Evolutionary conservation across 2,888 invertebrate species (phyloP).

Genomic region (Agrochola circellaris): DNA sequence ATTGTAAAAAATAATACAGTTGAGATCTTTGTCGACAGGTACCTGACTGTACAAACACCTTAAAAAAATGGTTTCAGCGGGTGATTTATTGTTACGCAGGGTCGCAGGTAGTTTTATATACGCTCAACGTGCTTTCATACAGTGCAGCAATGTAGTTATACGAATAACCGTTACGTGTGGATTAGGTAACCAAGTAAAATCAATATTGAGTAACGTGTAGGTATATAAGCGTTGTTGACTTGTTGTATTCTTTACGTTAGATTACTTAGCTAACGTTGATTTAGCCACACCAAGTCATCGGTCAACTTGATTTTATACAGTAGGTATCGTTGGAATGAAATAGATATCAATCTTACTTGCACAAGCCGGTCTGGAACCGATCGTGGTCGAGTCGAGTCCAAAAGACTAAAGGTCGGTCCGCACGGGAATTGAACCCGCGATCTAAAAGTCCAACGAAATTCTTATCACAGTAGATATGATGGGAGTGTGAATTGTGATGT

Average conservation of each 20-base stretch:
- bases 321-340: neutral
- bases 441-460: neutral
- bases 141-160: neutral
- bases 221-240: neutral
- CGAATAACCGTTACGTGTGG: neutral
- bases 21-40: neutral
- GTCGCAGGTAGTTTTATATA: constrained; percentile 6
- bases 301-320: neutral
- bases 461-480: neutral
- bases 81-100: constrained; percentile 18
- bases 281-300: neutral
- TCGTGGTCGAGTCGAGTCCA: neutral
- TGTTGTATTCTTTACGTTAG: neutral
- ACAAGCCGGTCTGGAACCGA: neutral
- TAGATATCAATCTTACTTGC: neutral
- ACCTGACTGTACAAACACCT: neutral
- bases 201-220: constrained; percentile 1
- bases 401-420: neutral
- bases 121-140: no score
- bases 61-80: neutral
- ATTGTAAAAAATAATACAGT: constrained; percentile 6
- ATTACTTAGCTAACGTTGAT: neutral
- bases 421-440: constrained; percentile 28
- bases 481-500: neutral
- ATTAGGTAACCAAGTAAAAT: constrained; percentile 26